Percentiles rank a stretch among this genome's conserved stretches.
phyloP scores from a whole-genome alignment of 35 echinoderm and acorn worm species.

The Amphiura filiformis region DNA sequence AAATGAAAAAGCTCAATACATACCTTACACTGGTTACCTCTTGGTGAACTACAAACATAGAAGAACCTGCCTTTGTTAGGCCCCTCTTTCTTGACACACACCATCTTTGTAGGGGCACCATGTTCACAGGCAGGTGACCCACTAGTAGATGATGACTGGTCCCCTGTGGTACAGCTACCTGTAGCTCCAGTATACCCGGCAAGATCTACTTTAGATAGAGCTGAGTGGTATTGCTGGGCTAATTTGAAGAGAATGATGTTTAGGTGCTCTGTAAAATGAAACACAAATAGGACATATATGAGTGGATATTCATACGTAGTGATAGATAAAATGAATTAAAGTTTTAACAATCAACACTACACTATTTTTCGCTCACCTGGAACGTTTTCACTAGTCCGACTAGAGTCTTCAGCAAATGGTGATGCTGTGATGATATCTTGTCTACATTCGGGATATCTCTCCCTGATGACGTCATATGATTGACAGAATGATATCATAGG shows the following conservation, averaged over 20 bases:
- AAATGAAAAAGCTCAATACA: too few species aligned
- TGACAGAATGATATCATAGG: too few species aligned
- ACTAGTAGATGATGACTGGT: neutral
- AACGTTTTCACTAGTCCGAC: too few species aligned
- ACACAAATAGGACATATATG: neutral
- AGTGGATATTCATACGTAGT: too few species aligned
- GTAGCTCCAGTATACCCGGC: conserved; percentile 33
- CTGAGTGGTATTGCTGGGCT: conserved; percentile 68
- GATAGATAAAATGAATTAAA: too few species aligned
- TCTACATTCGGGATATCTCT: too few species aligned
- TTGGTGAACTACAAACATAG: conserved; percentile 68
- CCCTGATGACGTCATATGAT: too few species aligned
- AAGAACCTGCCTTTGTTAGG: conserved; percentile 97
- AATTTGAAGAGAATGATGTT: conserved; percentile 79
- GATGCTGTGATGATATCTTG: too few species aligned
- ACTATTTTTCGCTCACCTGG: too few species aligned
- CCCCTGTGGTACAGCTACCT: neutral
- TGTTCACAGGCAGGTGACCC: conserved; percentile 66
- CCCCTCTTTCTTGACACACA: conserved; percentile 91
- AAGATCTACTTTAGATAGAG: conserved; percentile 60
- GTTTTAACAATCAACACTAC: too few species aligned
- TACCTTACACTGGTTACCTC: conserved; percentile 91
- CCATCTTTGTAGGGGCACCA: conserved; percentile 68
- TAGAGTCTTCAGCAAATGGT: too few species aligned
- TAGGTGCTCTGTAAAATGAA: conserved; percentile 70